A percentile compares a stretch with the other conserved stretches of the same genome.
Conservation (phyloP, 2,888 invertebrate species). For the Cantharis rufa region DNA sequence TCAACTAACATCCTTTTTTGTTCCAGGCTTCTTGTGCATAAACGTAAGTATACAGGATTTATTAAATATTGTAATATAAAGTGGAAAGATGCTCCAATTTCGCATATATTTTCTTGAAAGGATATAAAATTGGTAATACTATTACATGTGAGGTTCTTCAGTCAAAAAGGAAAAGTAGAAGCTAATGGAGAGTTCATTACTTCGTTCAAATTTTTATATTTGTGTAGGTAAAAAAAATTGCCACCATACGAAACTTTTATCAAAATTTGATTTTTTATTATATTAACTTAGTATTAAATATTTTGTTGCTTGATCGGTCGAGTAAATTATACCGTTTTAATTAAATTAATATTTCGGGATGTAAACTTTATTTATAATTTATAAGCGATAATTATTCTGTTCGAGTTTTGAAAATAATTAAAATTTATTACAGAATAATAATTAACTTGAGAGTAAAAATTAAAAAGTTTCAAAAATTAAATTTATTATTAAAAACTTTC, state of each 20-base stretch:
- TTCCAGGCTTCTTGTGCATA: neutral
- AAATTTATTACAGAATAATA: neutral
- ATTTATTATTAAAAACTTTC: neutral
- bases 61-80: neutral
- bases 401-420: neutral
- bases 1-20: neutral
- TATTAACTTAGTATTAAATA: neutral
- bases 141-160: neutral
- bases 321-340: neutral
- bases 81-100: neutral
- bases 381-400: neutral
- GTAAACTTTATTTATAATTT: neutral
- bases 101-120: neutral
- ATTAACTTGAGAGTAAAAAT: neutral
- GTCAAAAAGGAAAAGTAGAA: neutral
- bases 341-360: neutral
- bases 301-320: neutral
- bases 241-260: neutral
- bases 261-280: neutral
- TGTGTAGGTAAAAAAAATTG: neutral
- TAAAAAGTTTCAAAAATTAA: neutral
- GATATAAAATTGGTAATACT: neutral
- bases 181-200: neutral
- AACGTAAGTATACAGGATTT: neutral
- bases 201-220: neutral